Percentiles rank a stretch among this genome's conserved stretches.
Conservation (phyloP, 1,140 invertebrate genomes). For the Anastatus disparis region DNA sequence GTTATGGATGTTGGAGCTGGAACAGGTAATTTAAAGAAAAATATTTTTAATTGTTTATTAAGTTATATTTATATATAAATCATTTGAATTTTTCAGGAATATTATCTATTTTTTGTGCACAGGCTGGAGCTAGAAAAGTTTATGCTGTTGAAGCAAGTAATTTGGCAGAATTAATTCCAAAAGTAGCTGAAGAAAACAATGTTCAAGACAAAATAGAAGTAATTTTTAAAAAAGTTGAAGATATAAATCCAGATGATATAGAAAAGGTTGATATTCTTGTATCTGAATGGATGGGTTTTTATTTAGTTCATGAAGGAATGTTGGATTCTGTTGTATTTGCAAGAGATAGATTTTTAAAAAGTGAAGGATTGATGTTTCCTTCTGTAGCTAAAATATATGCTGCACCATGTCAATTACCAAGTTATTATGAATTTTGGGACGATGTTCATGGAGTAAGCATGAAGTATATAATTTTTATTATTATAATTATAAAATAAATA, state of each 20-base stretch:
- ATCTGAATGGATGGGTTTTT: constrained; percentile 99
- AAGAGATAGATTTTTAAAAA: constrained; percentile 86
- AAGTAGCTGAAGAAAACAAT: constrained; percentile 81
- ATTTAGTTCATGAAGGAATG: constrained; percentile 98
- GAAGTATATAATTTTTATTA: constrained; percentile 75
- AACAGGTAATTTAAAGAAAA: constrained; percentile 69
- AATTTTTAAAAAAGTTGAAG: constrained; percentile 85
- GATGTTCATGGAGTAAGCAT: constrained; percentile 96
- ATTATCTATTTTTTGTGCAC: constrained; percentile 94
- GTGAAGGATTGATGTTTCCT: constrained; percentile 74
- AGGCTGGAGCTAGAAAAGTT: constrained; percentile 90
- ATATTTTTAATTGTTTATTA: constrained; percentile 14
- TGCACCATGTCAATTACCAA: constrained; percentile 76
- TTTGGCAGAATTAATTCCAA: constrained; percentile 83
- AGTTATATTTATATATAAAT: constrained; percentile 14
- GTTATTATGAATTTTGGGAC: constrained; percentile 85
- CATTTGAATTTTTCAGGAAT: constrained; percentile 73
- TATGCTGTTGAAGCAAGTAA: constrained; percentile 93
- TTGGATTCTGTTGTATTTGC: constrained; percentile 92
- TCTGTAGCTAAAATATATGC: constrained; percentile 54
- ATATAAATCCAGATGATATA: constrained; percentile 74
- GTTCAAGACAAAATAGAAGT: constrained; percentile 72
- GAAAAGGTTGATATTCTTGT: constrained; percentile 95
- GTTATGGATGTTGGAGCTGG: constrained; percentile 95
- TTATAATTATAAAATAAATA: too few relatives aligned